These are phyloP conservation scores for Aphaenogaster floridana DNA, from an alignment of 1,140 invertebrate genomes.

Conservation along the genomic window DNA sequence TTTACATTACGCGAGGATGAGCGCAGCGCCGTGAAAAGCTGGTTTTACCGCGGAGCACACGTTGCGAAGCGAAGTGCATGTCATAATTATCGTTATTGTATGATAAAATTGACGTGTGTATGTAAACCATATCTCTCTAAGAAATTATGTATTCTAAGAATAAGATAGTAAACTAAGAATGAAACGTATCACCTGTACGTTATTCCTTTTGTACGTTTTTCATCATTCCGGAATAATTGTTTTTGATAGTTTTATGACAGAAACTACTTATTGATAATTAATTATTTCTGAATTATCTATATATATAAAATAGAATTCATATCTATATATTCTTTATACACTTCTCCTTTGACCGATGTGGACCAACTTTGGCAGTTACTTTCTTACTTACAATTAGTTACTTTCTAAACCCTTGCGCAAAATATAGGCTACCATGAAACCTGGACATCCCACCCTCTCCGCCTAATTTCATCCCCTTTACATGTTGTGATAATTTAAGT, in stretches of 20 bases:
- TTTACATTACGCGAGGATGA: constrained; percentile 49
- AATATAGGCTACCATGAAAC: too few relatives aligned
- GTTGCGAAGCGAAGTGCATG: neutral
- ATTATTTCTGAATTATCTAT: too few relatives aligned
- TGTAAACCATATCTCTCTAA: neutral
- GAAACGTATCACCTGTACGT: neutral
- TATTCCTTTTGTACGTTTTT: neutral
- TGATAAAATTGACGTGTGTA: neutral
- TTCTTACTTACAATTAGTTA: too few relatives aligned
- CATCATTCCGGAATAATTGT: neutral
- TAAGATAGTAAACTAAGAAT: neutral
- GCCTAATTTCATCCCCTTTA: too few relatives aligned
- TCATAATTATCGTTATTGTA: constrained; percentile 31
- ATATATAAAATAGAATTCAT: too few relatives aligned
- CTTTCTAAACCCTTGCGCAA: too few relatives aligned
- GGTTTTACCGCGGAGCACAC: neutral
- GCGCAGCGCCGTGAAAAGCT: neutral
- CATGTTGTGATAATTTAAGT: too few relatives aligned
- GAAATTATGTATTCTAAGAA: neutral
- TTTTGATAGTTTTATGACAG: neutral
- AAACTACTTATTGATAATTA: neutral
- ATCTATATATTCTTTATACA: too few relatives aligned
- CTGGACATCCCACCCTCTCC: too few relatives aligned
- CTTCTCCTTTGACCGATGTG: too few relatives aligned
- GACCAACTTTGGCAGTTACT: too few relatives aligned